phyloP scores from a whole-genome alignment of 1,140 invertebrate species.

The Diorhabda sublineata region DNA sequence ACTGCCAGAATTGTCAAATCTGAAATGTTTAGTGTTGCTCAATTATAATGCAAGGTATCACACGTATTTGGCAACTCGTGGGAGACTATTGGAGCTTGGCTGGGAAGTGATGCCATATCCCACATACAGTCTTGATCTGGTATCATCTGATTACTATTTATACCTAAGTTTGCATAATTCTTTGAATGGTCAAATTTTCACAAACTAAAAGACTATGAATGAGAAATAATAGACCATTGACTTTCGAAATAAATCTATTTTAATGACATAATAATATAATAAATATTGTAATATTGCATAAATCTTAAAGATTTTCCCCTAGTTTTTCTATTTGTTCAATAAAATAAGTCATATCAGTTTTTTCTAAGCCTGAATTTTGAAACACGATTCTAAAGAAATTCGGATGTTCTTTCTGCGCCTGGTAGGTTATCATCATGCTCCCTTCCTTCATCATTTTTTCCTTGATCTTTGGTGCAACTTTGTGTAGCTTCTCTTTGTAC shows the following conservation, averaged over 20 bases:
- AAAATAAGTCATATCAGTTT: slow-evolving; percentile 80
- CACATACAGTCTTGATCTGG: too few relatives aligned
- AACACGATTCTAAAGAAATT: slow-evolving; percentile 95
- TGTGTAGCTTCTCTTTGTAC: slow-evolving; percentile 66
- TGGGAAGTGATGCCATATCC: too few relatives aligned
- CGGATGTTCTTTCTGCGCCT: slow-evolving; percentile 71
- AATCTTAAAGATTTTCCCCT: slow-evolving; percentile 60
- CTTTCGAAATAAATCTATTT: background rate
- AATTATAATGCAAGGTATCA: too few relatives aligned
- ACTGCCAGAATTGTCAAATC: too few relatives aligned
- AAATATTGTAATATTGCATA: background rate
- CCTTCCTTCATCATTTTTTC: slow-evolving; percentile 92
- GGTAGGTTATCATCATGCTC: slow-evolving; percentile 93
- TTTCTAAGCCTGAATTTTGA: slow-evolving; percentile 79
- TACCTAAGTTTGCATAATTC: too few relatives aligned
- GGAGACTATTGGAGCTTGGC: too few relatives aligned
- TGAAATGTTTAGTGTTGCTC: too few relatives aligned
- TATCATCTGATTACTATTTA: too few relatives aligned
- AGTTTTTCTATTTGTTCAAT: slow-evolving; percentile 81
- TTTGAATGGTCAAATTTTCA: too few relatives aligned
- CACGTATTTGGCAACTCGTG: too few relatives aligned
- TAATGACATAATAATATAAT: background rate
- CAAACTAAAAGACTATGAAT: too few relatives aligned
- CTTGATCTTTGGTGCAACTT: slow-evolving; percentile 88
- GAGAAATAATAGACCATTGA: too few relatives aligned